Percentiles rank a stretch among this genome's conserved stretches.
phyloP scores from a whole-genome alignment of 1,140 invertebrate genomes.

The Lysiphlebus fabarum region DNA sequence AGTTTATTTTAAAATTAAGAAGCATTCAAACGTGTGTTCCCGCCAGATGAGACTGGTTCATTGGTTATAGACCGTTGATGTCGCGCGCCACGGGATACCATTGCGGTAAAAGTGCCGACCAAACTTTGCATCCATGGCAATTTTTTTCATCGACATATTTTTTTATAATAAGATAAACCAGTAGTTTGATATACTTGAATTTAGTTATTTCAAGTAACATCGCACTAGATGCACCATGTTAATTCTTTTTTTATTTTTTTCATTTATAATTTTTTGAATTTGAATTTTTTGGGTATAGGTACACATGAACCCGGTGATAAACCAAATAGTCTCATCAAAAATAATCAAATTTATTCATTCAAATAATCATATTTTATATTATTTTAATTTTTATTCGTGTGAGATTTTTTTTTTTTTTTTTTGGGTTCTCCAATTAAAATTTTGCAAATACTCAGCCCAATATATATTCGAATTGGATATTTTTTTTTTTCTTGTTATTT shows the following conservation, averaged over 20 bases:
- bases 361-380: slow-evolving; percentile 12
- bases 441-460: background rate
- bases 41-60: slow-evolving; percentile 42
- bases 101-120: slow-evolving; percentile 42
- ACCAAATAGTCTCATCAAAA: slow-evolving; percentile 34
- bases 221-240: background rate
- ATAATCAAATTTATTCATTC: slow-evolving; percentile 11
- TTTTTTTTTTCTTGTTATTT: too few relatives aligned
- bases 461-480: slow-evolving; percentile 11
- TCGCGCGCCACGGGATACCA: slow-evolving; percentile 44
- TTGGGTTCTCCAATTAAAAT: slow-evolving; percentile 14
- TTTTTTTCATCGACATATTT: too few relatives aligned
- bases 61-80: slow-evolving; percentile 44
- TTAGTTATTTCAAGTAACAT: too few relatives aligned
- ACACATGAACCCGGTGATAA: slow-evolving; percentile 23
- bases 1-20: slow-evolving; percentile 23
- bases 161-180: too few relatives aligned
- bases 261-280: slow-evolving; percentile 27
- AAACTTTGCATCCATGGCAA: too few relatives aligned
- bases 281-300: slow-evolving; percentile 21
- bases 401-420: background rate
- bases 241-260: slow-evolving; percentile 22
- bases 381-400: background rate
- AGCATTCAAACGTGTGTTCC: slow-evolving; percentile 21
- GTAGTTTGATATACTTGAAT: too few relatives aligned